Evolutionary conservation across 2,797 vertebrate species (phyloP).

Genomic region (Microtus obscurus): DNA sequence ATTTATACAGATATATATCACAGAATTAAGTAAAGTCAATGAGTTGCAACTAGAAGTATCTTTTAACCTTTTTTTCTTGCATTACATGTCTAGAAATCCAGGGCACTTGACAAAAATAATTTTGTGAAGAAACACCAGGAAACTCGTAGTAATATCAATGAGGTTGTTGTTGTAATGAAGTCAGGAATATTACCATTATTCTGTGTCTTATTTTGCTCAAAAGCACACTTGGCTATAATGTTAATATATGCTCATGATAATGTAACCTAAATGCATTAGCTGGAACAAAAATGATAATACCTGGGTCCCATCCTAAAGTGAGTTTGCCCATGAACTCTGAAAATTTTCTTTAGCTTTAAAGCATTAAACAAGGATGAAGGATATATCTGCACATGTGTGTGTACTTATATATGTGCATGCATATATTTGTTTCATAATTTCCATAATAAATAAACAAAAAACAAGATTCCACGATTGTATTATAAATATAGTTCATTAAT

Average conservation of each 20-base stretch:
- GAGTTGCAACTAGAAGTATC: background rate
- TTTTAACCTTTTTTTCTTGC: background rate
- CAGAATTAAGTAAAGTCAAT: background rate
- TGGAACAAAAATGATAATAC: background rate
- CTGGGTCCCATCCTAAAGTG: background rate
- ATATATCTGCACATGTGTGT: background rate
- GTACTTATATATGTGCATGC: background rate
- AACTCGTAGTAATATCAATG: background rate
- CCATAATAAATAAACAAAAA: conserved; percentile 13
- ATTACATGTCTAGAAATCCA: background rate
- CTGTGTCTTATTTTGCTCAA: conserved; percentile 51
- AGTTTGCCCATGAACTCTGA: background rate
- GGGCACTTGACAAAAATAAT: background rate
- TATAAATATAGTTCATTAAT: background rate
- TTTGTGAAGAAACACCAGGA: background rate
- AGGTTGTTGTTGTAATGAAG: background rate
- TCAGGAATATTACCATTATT: background rate
- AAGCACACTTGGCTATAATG: background rate
- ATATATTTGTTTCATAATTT: background rate
- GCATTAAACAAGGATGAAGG: background rate
- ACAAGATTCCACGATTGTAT: background rate
- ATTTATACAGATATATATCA: background rate
- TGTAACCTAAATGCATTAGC: background rate
- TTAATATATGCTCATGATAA: background rate
- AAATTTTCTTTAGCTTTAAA: conserved; percentile 17